These are phyloP conservation scores for Euura saliciscinereae DNA, from an alignment of 1,140 invertebrate species.

Conservation along the genomic window DNA sequence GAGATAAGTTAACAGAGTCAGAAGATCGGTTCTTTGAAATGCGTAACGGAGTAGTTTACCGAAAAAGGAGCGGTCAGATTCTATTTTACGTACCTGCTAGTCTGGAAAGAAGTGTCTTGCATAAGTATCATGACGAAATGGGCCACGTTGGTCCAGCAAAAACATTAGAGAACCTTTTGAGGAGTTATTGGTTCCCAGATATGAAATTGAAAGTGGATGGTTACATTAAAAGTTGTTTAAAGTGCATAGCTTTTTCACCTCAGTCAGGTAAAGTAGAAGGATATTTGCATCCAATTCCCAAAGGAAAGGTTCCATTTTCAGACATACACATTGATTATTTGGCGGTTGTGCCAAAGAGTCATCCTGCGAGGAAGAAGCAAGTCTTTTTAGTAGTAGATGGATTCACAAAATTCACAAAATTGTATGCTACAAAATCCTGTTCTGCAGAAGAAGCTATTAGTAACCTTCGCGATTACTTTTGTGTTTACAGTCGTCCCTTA, in stretches of 20 bases:
- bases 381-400: conserved; percentile 24
- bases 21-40: conserved; percentile 27
- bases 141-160: conserved; percentile 37
- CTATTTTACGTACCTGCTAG: conserved; percentile 32
- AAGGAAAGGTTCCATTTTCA: conserved; percentile 26
- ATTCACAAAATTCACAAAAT: conserved; percentile 25
- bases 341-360: conserved; percentile 4
- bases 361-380: conserved; percentile 14
- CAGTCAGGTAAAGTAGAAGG: conserved; percentile 21
- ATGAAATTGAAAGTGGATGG: conserved; percentile 22
- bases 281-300: conserved; percentile 20
- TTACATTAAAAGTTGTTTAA: conserved; percentile 26
- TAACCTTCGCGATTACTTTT: conserved; percentile 17
- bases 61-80: conserved; percentile 20
- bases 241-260: conserved; percentile 30
- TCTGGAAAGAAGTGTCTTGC: conserved; percentile 28
- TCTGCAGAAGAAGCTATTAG: conserved; percentile 14
- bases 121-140: conserved; percentile 31
- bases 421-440: conserved; percentile 12
- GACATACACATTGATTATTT: conserved; percentile 23
- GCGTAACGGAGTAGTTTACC: conserved; percentile 26
- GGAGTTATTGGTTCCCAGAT: conserved; percentile 31
- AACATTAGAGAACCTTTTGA: conserved; percentile 22
- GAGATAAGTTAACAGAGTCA: conserved; percentile 14
- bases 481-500: conserved; percentile 22